Conservation (phyloP, 1,140 invertebrate species). For the Atta texana region DNA sequence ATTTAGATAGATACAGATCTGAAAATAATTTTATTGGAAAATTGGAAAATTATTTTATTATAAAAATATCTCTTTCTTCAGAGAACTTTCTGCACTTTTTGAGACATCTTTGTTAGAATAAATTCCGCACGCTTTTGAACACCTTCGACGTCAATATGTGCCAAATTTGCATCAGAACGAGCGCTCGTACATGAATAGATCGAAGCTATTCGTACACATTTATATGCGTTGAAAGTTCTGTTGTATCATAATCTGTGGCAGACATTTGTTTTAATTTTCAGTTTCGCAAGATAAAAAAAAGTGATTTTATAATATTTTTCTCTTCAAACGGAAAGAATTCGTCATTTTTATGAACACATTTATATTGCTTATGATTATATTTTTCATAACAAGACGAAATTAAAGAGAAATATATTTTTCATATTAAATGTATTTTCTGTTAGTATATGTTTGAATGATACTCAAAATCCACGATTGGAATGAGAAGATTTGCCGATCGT, state of each 20-base stretch:
- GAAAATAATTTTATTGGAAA: too few relatives aligned
- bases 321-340: slow-evolving; percentile 15
- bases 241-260: background rate
- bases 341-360: slow-evolving; percentile 25
- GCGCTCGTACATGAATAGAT: slow-evolving; percentile 1
- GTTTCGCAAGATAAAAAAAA: background rate
- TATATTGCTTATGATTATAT: slow-evolving; percentile 23
- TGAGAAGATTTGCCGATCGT: slow-evolving; percentile 8
- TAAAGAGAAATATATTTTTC: slow-evolving; percentile 12
- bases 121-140: background rate
- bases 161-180: slow-evolving; percentile 26
- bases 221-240: slow-evolving; percentile 41
- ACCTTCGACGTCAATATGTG: background rate
- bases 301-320: slow-evolving; percentile 17
- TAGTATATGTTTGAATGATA: background rate
- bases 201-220: slow-evolving; percentile 44
- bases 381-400: background rate
- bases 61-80: background rate
- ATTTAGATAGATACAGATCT: too few relatives aligned
- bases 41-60: too few relatives aligned
- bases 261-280: slow-evolving; percentile 28
- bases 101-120: background rate
- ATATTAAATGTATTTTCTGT: background rate
- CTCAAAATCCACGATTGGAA: slow-evolving; percentile 15
- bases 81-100: background rate